Evolutionary conservation across 2,888 invertebrate species (phyloP).

Genomic region (Seladonia tumulorum): DNA sequence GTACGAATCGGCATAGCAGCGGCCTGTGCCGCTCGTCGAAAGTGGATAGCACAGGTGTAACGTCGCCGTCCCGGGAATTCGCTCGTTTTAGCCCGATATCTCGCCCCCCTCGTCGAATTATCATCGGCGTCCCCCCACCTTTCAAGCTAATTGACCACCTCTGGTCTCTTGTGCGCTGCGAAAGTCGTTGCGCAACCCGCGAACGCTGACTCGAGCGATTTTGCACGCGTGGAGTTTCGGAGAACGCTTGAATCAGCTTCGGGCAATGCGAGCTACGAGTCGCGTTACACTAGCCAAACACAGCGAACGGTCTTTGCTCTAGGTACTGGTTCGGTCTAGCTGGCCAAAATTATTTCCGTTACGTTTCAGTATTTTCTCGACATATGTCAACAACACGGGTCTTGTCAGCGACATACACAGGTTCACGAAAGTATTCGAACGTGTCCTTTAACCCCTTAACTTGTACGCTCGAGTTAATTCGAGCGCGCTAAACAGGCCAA

Average conservation of each 20-base stretch:
- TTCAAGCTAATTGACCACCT: background rate
- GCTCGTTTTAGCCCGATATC: constrained; percentile 29
- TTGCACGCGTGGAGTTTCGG: background rate
- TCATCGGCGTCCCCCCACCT: background rate
- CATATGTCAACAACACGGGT: no score
- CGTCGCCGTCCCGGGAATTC: constrained; percentile 33
- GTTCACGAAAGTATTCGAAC: no score
- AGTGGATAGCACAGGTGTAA: constrained; percentile 66
- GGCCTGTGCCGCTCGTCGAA: constrained; percentile 54
- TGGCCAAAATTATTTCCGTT: no score
- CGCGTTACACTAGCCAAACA: background rate
- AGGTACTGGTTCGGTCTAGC: no score
- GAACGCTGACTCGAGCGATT: background rate
- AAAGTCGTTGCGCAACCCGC: constrained; percentile 19
- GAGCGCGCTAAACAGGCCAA: no score
- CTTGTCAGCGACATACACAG: no score
- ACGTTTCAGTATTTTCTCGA: no score
- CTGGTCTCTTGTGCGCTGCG: background rate
- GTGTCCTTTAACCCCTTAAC: no score
- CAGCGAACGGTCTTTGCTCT: no score
- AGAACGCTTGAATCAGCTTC: background rate
- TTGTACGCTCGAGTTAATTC: no score
- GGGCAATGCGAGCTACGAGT: background rate
- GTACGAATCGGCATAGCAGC: constrained; percentile 56
- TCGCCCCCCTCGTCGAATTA: background rate